Evolutionary conservation across 1,140 invertebrate genomes (phyloP).

Genomic region (Prorops nasuta): DNA sequence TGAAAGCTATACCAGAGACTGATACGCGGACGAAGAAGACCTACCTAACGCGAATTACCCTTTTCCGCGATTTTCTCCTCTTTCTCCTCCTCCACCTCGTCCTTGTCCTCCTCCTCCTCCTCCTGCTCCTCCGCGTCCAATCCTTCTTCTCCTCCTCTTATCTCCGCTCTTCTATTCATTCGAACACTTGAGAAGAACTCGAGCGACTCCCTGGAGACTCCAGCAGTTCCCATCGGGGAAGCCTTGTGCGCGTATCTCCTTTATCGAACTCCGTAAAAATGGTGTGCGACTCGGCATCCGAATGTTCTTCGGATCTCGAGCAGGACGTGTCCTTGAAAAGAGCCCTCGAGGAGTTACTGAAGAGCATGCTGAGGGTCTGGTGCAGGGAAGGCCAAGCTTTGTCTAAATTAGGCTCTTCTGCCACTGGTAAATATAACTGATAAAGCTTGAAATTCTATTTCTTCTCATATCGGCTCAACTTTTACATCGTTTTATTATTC

Average conservation of each 20-base stretch:
- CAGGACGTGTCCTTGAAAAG: conserved; percentile 61
- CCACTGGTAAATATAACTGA: conserved; percentile 42
- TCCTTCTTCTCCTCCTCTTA: not conserved
- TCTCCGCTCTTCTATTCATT: too few species aligned
- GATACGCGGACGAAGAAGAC: not conserved
- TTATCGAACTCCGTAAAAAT: too few species aligned
- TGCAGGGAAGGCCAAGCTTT: conserved; percentile 71
- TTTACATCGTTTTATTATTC: too few species aligned
- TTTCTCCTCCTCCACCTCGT: not conserved
- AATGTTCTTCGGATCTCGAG: conserved; percentile 46
- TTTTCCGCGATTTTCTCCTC: not conserved
- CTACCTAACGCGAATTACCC: not conserved
- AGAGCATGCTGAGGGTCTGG: conserved; percentile 79
- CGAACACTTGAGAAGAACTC: too few species aligned
- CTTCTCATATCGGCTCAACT: too few species aligned
- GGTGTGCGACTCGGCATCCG: conserved; percentile 49
- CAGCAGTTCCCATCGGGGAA: too few species aligned
- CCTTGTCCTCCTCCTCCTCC: not conserved
- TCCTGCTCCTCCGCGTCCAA: not conserved
- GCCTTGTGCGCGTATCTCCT: too few species aligned
- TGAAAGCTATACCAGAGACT: conserved; percentile 7
- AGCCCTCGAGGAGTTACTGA: conserved; percentile 73
- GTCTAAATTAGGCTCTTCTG: conserved; percentile 42
- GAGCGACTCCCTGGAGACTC: too few species aligned
- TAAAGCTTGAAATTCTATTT: too few species aligned